Evolutionary conservation across 2,113 vertebrate genomes (phyloP), one percentile per base, ranked within the genome.

Genomic region (Argyrosomus japonicus): DNA sequence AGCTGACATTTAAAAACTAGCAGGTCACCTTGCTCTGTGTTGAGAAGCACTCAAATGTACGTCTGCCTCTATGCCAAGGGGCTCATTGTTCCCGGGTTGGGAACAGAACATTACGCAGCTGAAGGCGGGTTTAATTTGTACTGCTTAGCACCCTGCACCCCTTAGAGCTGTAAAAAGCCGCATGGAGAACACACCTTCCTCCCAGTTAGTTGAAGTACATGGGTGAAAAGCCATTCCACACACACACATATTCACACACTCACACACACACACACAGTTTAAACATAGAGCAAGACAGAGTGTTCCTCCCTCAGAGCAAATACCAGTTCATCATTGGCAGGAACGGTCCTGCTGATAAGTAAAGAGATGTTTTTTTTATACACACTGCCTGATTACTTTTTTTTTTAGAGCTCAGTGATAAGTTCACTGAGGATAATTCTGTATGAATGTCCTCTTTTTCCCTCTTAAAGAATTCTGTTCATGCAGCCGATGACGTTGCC

Each of bases 41-140:
- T 82, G 84, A 84, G 79, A 69, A 84, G 87, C 62, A 68, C 80
- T 85, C 79, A 70, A 29, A 78, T 77, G 83, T 72, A n/a, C 50
- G 27, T 77, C 80, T 86, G 87, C 77, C 78, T 45, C n/a, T 68
- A 65, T 73, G 86, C 82, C 79, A 73, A 74, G 76, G 76, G 58
- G 62, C 85, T 88, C 75, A 8, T 70, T 47, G 74, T 92, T 72
- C 82, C 74, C 79, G 23, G 72, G 61, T 17, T 61, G 54, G 87
- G 93, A 91, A 93, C 92, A 91, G 86, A 83, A 90, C 85, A 75
- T 91, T 87, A 88, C 45, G 53, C 64, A 80, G 74, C 89, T 77
- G 71, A 89, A 77, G 81, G 78, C 60, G 10, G 62, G 56, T 84
- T 90, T 85, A 85, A 93, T 92, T 91, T 89, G 70, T 82, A 70